phyloP scores from a whole-genome alignment of 2,797 vertebrate genomes.

The Helicolenus hilgendorfi region DNA sequence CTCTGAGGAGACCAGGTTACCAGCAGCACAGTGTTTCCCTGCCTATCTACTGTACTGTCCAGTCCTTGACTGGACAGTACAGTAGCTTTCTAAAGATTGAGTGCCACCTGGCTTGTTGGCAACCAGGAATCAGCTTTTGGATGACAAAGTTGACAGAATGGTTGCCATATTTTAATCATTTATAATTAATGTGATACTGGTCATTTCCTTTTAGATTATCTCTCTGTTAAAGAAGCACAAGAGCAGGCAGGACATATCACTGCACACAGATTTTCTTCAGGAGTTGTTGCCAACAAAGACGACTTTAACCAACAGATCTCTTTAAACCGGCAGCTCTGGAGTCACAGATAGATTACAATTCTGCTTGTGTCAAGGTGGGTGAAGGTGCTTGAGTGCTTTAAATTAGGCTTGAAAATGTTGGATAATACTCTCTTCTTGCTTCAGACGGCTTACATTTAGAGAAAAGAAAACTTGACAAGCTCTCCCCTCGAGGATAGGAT shows the following conservation, averaged over 20 bases:
- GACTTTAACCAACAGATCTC: not conserved
- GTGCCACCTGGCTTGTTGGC: slow-evolving; percentile 42
- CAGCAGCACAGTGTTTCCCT: not conserved
- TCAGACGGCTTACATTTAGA: slow-evolving; percentile 39
- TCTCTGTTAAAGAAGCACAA: not conserved
- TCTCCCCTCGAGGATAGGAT: slow-evolving; percentile 32
- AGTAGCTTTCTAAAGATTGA: not conserved
- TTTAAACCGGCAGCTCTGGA: not conserved
- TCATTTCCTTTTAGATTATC: slow-evolving; percentile 10
- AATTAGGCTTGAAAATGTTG: slow-evolving; percentile 6
- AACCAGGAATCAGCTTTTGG: slow-evolving; percentile 7
- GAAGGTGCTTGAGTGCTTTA: not conserved
- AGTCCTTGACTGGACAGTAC: not conserved
- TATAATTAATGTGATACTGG: slow-evolving; percentile 33
- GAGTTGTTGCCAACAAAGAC: not conserved
- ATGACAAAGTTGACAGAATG: slow-evolving; percentile 21
- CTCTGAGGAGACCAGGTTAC: not conserved
- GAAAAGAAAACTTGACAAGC: slow-evolving; percentile 65
- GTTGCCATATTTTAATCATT: slow-evolving; percentile 25
- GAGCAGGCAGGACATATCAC: not conserved
- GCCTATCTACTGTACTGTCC: not conserved
- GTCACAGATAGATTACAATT: slow-evolving; percentile 1
- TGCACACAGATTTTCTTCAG: not conserved
- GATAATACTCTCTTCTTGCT: not conserved
- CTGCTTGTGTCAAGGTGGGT: slow-evolving; percentile 1